These are phyloP conservation scores for Chloroceryle inda DNA, from an alignment of 2,797 vertebrate genomes.

Conservation along the genomic window DNA sequence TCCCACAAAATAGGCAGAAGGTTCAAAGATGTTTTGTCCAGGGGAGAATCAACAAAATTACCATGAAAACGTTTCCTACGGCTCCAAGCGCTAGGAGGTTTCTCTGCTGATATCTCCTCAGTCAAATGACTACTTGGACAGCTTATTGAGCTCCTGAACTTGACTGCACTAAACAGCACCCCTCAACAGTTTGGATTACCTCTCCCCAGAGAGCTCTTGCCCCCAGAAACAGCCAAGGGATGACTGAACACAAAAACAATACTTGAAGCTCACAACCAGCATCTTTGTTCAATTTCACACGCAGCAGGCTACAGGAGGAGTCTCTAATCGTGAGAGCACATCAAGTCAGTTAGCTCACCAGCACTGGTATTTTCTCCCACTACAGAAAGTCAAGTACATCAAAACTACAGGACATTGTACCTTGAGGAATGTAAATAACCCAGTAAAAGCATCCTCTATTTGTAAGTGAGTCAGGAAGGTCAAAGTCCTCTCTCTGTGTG, in stretches of 20 bases:
- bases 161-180: neutral
- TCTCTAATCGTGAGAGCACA: neutral
- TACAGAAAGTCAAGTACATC: neutral
- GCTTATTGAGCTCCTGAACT: neutral
- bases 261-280: neutral
- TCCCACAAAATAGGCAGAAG: neutral
- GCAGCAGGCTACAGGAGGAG: neutral
- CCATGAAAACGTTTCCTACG: neutral
- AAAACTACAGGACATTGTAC: neutral
- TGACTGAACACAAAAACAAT: neutral
- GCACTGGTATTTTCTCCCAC: neutral
- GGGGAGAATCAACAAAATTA: neutral
- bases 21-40: neutral
- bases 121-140: neutral
- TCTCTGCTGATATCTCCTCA: neutral
- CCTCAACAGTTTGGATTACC: neutral
- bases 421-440: neutral
- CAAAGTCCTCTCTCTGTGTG: neutral
- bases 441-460: neutral
- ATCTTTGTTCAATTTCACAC: neutral
- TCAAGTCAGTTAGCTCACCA: neutral
- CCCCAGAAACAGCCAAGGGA: neutral
- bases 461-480: neutral
- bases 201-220: neutral
- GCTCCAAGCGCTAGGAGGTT: accelerated